Evolutionary conservation across 2,888 invertebrate species (phyloP), one percentile per base, ranked within the genome.

Genomic region (Drosophila setosimentum): DNA sequence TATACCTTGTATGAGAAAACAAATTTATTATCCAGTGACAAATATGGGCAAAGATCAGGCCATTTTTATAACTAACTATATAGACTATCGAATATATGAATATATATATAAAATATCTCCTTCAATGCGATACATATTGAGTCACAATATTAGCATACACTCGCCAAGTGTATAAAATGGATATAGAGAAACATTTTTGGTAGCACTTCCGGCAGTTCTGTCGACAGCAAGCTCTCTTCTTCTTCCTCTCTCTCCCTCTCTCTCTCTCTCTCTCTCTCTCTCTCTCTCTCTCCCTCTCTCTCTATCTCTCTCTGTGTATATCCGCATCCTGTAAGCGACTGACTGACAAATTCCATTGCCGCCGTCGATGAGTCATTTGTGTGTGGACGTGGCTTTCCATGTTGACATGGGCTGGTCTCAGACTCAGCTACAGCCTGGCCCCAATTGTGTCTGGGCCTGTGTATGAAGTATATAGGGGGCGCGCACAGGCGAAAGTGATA

Each of bases 401-500:
- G 57, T 70, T 72, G 78, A 57, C 62, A 48, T 67, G 72, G 66
- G 65, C 77, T 62, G 21, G 1, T 54, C 33, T 27, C 55, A 58
- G 59, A 32, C 51, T 37, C 51, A 51, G 27, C 42, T 10, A 18
- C 50, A 13, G 63, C 29, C 48, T 50, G 21, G 3, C 11, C 55
- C 48, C 13, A n/a, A 3, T 59, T 67, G 33, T 76, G 62, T 71
- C 73, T 68, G 63, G 53, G n/a, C 24, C 21, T 21, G 35, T 33
- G 16, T 0, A 5, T 33, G 16, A 3, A 27, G 60, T 76, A 75
- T 54, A 76, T 73, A 62, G 64, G 64, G 65, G 66, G 68, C 57
- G 54, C 27, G n/a, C 37, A 48, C 53, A 55, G 77, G 70, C 62
- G 86, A 85, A 83, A 88, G 83, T 88, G 86, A 77, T 77, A 75